Conservation (phyloP, 2,888 invertebrate species). For the Stomorhina lunata region DNA sequence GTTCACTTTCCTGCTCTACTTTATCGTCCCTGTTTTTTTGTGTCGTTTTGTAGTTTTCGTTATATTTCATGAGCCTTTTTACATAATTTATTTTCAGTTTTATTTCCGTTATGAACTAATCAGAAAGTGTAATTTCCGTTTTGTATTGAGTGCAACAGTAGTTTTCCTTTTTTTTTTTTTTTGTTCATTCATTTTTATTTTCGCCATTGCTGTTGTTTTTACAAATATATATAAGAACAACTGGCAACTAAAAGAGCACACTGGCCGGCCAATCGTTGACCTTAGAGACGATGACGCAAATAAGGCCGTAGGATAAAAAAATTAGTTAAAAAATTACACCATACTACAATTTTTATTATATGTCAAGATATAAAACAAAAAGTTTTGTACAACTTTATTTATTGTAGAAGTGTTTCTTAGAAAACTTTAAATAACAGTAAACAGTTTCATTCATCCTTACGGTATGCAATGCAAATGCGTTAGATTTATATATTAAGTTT, state of each 20-base stretch:
- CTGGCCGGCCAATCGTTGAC: slow-evolving; percentile 57
- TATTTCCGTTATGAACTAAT: slow-evolving; percentile 80
- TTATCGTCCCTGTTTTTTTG: slow-evolving; percentile 12
- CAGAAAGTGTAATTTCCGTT: slow-evolving; percentile 81
- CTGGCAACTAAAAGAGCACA: not conserved
- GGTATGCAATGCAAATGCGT: no score
- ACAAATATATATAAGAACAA: slow-evolving; percentile 19
- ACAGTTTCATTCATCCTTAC: no score
- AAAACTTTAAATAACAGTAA: no score
- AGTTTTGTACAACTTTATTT: no score
- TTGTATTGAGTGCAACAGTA: slow-evolving; percentile 70
- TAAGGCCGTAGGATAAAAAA: not conserved
- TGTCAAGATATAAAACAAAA: no score
- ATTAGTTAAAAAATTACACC: not conserved
- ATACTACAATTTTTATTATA: no score
- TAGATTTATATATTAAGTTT: no score
- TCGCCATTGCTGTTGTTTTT: slow-evolving; percentile 7
- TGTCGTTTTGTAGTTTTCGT: slow-evolving; percentile 16
- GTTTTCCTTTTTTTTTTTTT: slow-evolving; percentile 28
- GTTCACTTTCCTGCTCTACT: not conserved
- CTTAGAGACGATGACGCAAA: slow-evolving; percentile 42
- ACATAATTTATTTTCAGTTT: slow-evolving; percentile 80
- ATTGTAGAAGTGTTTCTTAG: no score
- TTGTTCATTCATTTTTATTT: not conserved
- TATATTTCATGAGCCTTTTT: slow-evolving; percentile 67